Base-by-base conservation (phyloP, 2,888 invertebrate genomes). In the Sepiola atlantica region DNA sequence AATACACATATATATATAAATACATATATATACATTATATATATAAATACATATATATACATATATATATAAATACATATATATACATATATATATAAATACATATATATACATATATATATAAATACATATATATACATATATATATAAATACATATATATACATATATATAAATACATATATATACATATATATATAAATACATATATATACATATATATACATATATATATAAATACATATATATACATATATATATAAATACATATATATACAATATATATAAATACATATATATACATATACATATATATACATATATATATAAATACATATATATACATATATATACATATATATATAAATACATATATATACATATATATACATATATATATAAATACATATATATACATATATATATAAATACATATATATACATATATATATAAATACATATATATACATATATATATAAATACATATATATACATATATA, bases 401-500 rank as follows among this genome's bases (percentile, higher is more conserved):
- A 6, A 45, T 92, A 92, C 10, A 35, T 92, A 92, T 35, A 92
- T 92, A 35, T 10, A 35, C 6, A 35, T 45, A 92, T 92, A 35
- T 77, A 77, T 77, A 77, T 10, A 77, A 3, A 45, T 90, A 90
- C 3, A 94, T 55, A 91, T 90, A 35, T 45, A 77, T 90, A 45
- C 35, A 90, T 35, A 45, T n/a, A 32, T 28, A 3, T 45, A 94
- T 24, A 91, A 8, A 90, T 94, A 35, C 55, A 93, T 54, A 93
- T 8, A 93, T 54, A 93, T 54, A 6, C 14, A 93, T 57, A 91
- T 55, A 55, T 57, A 57, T 91, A 94, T 55, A 94, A 54, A 94
- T 54, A 21, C 45, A 91, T 90, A 94, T 90, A 90, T 45, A 94
- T 24, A 91, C 57, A 94, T 32, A 77, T 90, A 94, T 35, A 77